Base-by-base conservation (phyloP, 1,140 invertebrate genomes). In the Mycetomoellerius zeteki region DNA sequence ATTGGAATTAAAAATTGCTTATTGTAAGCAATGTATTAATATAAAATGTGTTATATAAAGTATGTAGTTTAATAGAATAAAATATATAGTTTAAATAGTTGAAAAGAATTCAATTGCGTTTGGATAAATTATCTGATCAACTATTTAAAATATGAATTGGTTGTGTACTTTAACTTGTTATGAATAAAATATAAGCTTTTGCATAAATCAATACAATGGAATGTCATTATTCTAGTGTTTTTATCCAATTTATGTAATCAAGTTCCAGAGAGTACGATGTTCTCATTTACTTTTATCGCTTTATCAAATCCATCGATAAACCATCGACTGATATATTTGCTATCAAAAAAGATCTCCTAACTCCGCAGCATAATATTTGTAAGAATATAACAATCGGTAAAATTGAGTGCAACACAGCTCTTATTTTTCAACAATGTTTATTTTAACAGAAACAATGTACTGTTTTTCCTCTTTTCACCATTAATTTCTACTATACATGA, bases 391-490 rank as follows among this genome's bases (percentile, higher is more conserved):
- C 16, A 21, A 7, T 30, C n/a, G 14, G 16, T 60, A 47, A 73
- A 82, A 60, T 73, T 73, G 7, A 82, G 3, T 56, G 5, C 0
- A n/a, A 43, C n/a, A 43, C 24, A 47, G 12, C 10, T 56, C 19
- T 5, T 91, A 91, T 91, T 91, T 92, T 91, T 93, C 91, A 95
- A 95, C 94, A 94, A 94, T 87, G 88, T 95, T 95, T 95, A 94
- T 94, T 95, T 94, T 93, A 95, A 95, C 94, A 94, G 94, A 95
- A 95, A 95, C 93, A 94, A 94, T 94, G 93, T 93, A 94, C 92
- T 94, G 93, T 94, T 93, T 94, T 93, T 91, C 94, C 90, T 94
- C 93, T 94, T 93, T 94, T 95, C 93, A 94, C 94, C 93, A 92
- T 91, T 94, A 94, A 94, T 90, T 93, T 94, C 93, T 95, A 95